Evolutionary conservation across 2,113 vertebrate genomes (phyloP).

Genomic region (Odobenus rosmarus): DNA sequence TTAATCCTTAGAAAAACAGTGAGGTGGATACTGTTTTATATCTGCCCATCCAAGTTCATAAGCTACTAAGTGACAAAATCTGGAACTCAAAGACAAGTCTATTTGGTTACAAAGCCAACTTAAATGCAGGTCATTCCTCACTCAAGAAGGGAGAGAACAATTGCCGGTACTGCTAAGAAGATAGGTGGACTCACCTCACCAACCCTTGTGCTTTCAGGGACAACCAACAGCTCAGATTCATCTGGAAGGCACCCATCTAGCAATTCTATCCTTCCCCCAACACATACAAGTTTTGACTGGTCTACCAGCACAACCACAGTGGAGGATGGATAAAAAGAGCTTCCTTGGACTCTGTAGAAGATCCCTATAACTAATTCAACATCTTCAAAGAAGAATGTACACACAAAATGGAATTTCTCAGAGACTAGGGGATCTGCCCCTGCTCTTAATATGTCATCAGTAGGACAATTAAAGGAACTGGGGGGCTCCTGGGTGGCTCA

Average conservation of each 20-base stretch:
- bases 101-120: neutral
- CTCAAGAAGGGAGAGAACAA: neutral
- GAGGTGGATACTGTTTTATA: neutral
- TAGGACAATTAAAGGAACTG: neutral
- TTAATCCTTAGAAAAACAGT: constrained; percentile 24
- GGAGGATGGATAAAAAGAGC: neutral
- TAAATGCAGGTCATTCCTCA: neutral
- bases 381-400: constrained; percentile 2
- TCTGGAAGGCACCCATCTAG: neutral
- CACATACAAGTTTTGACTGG: neutral
- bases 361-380: neutral
- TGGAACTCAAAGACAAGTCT: neutral
- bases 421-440: neutral
- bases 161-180: neutral
- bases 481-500: too few species aligned
- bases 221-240: neutral
- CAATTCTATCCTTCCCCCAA: neutral
- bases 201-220: neutral
- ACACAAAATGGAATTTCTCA: neutral
- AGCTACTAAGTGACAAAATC: constrained; percentile 14
- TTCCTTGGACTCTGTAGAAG: neutral
- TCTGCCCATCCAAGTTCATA: neutral
- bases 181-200: neutral
- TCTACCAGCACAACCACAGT: neutral
- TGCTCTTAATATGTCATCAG: neutral